phyloP scores from a whole-genome alignment of 1,140 invertebrate species.

The Dryas iulia region DNA sequence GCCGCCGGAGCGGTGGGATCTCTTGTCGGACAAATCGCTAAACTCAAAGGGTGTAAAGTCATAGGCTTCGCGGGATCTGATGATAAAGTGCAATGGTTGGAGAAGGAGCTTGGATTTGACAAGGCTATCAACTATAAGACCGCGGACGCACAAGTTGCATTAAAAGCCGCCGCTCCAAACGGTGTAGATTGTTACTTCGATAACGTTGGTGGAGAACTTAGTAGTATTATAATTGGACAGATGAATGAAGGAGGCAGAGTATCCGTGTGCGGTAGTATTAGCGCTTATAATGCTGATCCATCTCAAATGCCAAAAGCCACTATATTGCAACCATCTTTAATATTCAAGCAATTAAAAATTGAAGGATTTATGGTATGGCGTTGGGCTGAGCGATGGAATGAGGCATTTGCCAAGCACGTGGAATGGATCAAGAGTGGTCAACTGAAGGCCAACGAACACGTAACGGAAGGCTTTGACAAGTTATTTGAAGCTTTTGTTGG shows the following conservation, averaged over 20 bases:
- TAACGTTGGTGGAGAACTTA: constrained; percentile 85
- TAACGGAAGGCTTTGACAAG: constrained; percentile 82
- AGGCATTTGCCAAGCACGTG: constrained; percentile 69
- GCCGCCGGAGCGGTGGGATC: constrained; percentile 86
- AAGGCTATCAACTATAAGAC: constrained; percentile 87
- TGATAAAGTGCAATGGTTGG: constrained; percentile 86
- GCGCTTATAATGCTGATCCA: constrained; percentile 68
- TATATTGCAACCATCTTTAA: constrained; percentile 79
- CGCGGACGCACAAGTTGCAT: constrained; percentile 73
- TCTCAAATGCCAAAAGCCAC: constrained; percentile 49
- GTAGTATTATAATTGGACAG: constrained; percentile 80
- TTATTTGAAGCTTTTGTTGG: constrained; percentile 81
- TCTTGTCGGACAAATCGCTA: constrained; percentile 88
- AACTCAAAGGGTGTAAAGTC: constrained; percentile 85
- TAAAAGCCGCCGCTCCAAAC: constrained; percentile 82
- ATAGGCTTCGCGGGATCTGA: constrained; percentile 88
- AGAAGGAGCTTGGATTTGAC: constrained; percentile 85
- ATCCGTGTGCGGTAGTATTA: constrained; percentile 83
- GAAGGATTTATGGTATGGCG: constrained; percentile 72
- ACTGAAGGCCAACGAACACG: constrained; percentile 78
- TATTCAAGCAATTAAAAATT: constrained; percentile 73
- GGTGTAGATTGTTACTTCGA: constrained; percentile 84
- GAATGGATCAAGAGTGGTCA: constrained; percentile 80
- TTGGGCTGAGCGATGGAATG: constrained; percentile 53
- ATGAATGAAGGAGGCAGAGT: constrained; percentile 83